Conservation (phyloP, 1,140 invertebrate species). For the Olivierus martensii region DNA sequence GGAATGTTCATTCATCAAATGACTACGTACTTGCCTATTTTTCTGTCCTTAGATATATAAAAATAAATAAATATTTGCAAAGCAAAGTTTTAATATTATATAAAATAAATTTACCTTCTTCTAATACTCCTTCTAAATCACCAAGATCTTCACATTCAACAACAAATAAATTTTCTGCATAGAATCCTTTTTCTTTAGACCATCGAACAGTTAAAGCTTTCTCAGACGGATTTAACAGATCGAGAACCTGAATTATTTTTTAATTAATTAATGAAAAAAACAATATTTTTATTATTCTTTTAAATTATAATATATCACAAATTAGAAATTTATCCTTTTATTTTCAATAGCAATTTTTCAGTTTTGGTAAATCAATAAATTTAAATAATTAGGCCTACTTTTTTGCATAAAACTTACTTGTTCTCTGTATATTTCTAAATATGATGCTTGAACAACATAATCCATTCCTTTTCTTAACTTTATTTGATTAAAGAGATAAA, state of each 20-base stretch:
- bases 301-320: background rate
- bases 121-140: conserved; percentile 79
- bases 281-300: background rate
- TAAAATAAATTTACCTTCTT: conserved; percentile 55
- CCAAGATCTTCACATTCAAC: conserved; percentile 89
- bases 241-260: conserved; percentile 62
- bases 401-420: conserved; percentile 44
- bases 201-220: conserved; percentile 73
- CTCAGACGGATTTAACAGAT: conserved; percentile 74
- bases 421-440: conserved; percentile 92
- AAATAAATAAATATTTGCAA: background rate
- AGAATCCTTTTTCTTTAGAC: conserved; percentile 87
- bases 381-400: too few species aligned
- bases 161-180: conserved; percentile 88
- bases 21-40: conserved; percentile 67
- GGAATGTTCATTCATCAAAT: conserved; percentile 93
- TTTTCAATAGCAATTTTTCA: too few species aligned
- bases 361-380: too few species aligned
- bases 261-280: too few species aligned
- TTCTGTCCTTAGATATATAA: conserved; percentile 46
- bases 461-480: conserved; percentile 43
- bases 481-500: conserved; percentile 75
- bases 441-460: conserved; percentile 82
- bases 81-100: background rate
- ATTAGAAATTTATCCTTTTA: background rate